A percentile compares a stretch with the other conserved stretches of the same genome.
Conservation (phyloP, 2,113 vertebrate genomes). For the Heteronetta atricapilla region DNA sequence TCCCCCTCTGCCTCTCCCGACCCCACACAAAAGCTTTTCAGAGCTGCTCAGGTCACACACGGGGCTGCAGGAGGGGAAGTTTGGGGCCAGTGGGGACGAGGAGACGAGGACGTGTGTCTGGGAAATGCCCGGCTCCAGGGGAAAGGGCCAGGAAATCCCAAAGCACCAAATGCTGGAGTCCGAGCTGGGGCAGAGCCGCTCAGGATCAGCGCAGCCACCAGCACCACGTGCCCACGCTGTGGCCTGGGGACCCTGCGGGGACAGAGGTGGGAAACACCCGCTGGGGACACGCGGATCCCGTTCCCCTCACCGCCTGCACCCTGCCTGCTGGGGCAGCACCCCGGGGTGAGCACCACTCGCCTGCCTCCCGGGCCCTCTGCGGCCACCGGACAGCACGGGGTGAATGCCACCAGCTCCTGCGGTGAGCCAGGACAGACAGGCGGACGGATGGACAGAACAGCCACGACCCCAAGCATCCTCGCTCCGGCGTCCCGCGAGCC, state of each 20-base stretch:
- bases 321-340: neutral
- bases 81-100: neutral
- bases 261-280: neutral
- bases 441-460: fast-evolving
- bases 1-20: neutral
- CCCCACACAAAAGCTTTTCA: slow-evolving; percentile 17
- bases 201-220: slow-evolving; percentile 66
- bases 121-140: neutral
- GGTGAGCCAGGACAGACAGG: neutral
- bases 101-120: fast-evolving
- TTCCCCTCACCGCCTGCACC: neutral
- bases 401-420: neutral
- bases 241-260: neutral
- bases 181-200: slow-evolving; percentile 59
- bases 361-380: fast-evolving
- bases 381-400: neutral
- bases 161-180: slow-evolving; percentile 36
- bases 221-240: neutral
- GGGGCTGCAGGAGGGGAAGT: neutral
- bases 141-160: slow-evolving; percentile 52
- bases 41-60: neutral
- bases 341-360: fast-evolving
- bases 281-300: fast-evolving
- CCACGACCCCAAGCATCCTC: fast-evolving
- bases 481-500: neutral